Evolutionary conservation across 2,113 vertebrate genomes (phyloP).

Genomic region (Sterrhoptilus dennistouni): DNA sequence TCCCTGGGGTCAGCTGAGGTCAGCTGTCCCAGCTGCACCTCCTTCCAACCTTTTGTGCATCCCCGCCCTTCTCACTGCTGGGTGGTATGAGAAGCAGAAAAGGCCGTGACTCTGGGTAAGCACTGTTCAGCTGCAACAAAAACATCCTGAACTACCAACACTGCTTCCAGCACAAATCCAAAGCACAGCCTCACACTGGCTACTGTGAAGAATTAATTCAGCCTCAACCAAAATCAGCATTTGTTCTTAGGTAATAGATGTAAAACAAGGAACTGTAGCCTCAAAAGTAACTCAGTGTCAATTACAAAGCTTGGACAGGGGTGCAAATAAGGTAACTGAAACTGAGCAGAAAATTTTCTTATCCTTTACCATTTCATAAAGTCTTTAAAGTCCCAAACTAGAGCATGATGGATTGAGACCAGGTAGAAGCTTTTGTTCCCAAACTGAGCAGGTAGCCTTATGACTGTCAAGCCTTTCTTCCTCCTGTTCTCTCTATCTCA

Average conservation of each 20-base stretch:
- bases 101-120: neutral
- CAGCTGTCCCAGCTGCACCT: neutral
- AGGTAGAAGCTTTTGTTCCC: neutral
- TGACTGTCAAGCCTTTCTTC: neutral
- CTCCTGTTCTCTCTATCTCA: neutral
- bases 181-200: neutral
- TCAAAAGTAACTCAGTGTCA: neutral
- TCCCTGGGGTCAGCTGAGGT: neutral
- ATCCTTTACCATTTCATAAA: neutral
- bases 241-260: neutral
- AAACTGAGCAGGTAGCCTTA: neutral
- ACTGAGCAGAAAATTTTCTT: neutral
- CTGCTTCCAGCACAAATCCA: neutral
- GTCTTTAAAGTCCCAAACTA: neutral
- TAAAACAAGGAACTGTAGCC: neutral
- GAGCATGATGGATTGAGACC: neutral
- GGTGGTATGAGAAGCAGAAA: neutral
- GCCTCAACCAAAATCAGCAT: neutral
- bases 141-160: neutral
- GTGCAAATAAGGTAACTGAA: neutral
- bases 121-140: neutral
- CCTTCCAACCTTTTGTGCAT: neutral
- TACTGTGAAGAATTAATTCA: neutral
- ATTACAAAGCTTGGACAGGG: neutral
- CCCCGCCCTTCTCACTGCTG: neutral